Percentiles rank a stretch among this genome's conserved stretches.
phyloP scores from a whole-genome alignment of 1,140 invertebrate species.

The Drosophila jambulina region DNA sequence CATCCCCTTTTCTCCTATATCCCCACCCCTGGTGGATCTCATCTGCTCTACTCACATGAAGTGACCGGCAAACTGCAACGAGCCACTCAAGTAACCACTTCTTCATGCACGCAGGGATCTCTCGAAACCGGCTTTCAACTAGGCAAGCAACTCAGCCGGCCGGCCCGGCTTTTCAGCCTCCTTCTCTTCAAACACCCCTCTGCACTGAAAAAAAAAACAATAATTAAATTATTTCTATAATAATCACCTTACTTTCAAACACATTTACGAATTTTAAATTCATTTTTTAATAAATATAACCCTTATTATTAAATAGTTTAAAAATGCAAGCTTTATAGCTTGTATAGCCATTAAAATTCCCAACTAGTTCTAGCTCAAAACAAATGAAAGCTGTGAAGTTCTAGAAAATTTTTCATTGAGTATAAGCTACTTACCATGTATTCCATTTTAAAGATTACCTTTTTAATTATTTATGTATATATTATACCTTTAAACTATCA shows the following conservation, averaged over 20 bases:
- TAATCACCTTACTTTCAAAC: not conserved
- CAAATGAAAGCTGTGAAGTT: not conserved
- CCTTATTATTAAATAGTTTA: not conserved
- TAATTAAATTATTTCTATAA: not conserved
- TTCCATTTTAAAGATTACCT: not conserved
- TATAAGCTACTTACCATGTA: not conserved
- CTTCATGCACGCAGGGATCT: slow-evolving; percentile 46
- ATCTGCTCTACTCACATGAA: slow-evolving; percentile 41
- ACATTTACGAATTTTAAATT: not conserved
- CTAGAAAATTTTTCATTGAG: not conserved
- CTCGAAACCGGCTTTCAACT: slow-evolving; percentile 64
- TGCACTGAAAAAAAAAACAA: not conserved
- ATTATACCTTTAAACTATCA: not conserved
- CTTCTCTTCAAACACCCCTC: slow-evolving; percentile 4
- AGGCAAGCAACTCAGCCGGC: slow-evolving; percentile 50
- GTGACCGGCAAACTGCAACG: slow-evolving; percentile 62
- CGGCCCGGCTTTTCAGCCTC: slow-evolving; percentile 23
- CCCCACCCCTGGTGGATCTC: slow-evolving; percentile 12
- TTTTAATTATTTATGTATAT: not conserved
- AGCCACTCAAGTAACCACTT: slow-evolving; percentile 59
- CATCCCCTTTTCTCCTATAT: not conserved
- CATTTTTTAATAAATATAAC: not conserved
- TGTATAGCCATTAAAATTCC: not conserved
- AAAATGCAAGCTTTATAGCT: too few species aligned
- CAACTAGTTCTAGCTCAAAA: not conserved